Percentiles rank a stretch among this genome's conserved stretches.
Evolutionary conservation across 2,113 vertebrate species (phyloP).

Genomic region (Petroica traversi): DNA sequence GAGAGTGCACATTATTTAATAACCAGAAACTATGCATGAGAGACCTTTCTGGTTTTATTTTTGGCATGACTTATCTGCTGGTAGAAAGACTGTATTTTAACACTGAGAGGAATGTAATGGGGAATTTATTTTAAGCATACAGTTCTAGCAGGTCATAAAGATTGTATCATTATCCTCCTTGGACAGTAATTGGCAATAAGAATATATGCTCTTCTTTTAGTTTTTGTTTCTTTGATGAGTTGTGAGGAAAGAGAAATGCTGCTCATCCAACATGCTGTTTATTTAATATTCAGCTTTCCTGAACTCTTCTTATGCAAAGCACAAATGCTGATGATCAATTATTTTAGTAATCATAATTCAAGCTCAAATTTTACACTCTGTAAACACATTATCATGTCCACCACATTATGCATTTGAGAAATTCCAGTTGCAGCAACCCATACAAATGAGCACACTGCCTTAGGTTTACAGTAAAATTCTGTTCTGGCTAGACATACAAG

Average conservation of each 20-base stretch:
- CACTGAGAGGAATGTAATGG: background rate
- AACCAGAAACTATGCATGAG: background rate
- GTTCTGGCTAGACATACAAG: background rate
- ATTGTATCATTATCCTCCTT: conserved; percentile 30
- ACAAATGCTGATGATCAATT: conserved; percentile 49
- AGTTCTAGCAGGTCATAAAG: conserved; percentile 26
- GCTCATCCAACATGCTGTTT: background rate
- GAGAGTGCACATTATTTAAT: background rate
- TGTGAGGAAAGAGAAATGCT: background rate
- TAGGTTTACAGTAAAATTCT: background rate
- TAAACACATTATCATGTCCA: conserved; percentile 48
- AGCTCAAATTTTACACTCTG: conserved; percentile 42
- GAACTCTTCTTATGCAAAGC: conserved; percentile 14
- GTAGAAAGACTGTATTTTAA: conserved; percentile 6
- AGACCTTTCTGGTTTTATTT: conserved; percentile 47
- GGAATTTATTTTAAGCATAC: conserved; percentile 33
- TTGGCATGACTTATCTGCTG: background rate
- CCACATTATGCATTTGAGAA: conserved; percentile 19
- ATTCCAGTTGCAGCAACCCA: conserved; percentile 20
- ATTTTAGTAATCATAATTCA: conserved; percentile 44
- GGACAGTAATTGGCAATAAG: conserved; percentile 46
- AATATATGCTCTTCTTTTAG: background rate
- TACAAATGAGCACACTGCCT: background rate
- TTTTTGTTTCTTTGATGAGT: conserved; percentile 38
- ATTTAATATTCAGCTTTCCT: conserved; percentile 26